These are phyloP conservation scores for Drosophila ironensis DNA, from an alignment of 1,140 invertebrate genomes.

Conservation along the genomic window DNA sequence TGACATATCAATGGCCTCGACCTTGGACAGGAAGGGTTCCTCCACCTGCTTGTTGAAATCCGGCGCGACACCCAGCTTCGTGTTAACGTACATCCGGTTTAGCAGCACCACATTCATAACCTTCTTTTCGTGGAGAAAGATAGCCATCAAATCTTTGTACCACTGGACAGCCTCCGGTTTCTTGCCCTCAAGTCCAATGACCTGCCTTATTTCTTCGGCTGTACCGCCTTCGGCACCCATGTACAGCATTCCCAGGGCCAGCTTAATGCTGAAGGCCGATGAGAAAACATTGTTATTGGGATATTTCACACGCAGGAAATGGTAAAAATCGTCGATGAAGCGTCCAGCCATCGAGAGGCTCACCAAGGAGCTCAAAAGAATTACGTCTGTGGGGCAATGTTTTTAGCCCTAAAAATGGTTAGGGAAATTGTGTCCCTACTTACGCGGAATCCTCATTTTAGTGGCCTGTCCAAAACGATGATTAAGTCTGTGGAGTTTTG, in stretches of 20 bases:
- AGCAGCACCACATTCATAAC: constrained; percentile 49
- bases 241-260: constrained; percentile 84
- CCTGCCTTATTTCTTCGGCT: too few relatives aligned
- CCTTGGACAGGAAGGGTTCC: constrained; percentile 48
- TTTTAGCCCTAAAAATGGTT: too few relatives aligned
- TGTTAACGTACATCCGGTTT: constrained; percentile 67
- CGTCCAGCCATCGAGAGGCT: background rate
- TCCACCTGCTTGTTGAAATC: constrained; percentile 37
- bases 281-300: constrained; percentile 81
- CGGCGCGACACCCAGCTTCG: constrained; percentile 20
- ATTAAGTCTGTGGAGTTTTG: too few relatives aligned
- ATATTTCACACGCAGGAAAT: background rate
- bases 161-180: too few relatives aligned
- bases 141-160: too few relatives aligned
- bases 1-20: constrained; percentile 82
- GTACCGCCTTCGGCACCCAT: constrained; percentile 84
- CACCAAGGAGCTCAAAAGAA: background rate
- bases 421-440: too few relatives aligned
- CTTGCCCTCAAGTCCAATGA: too few relatives aligned
- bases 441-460: too few relatives aligned
- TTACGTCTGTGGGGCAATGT: too few relatives aligned
- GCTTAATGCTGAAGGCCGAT: constrained; percentile 76
- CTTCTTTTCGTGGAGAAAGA: constrained; percentile 34
- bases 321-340: background rate
- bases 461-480: too few relatives aligned